These are phyloP conservation scores for Eupithecia abbreviata DNA, from an alignment of 2,888 invertebrate species.

Conservation along the genomic window DNA sequence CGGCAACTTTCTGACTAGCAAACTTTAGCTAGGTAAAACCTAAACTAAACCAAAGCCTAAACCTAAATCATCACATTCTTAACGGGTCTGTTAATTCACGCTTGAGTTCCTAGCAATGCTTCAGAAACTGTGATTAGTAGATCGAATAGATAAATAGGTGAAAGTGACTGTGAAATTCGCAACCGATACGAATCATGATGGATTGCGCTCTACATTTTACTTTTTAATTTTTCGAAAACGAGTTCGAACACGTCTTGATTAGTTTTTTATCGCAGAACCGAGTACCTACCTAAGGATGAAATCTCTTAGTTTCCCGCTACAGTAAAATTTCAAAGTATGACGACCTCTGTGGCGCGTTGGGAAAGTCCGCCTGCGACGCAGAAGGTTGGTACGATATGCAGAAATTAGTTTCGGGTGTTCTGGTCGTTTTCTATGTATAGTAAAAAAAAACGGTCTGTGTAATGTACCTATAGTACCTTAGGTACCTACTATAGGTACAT, in stretches of 20 bases:
- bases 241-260: neutral
- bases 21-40: neutral
- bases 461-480: too few relatives aligned
- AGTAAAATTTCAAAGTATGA: neutral
- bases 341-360: too few relatives aligned
- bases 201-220: slow-evolving; percentile 15
- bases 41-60: neutral
- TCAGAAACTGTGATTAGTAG: neutral
- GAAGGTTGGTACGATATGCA: too few relatives aligned
- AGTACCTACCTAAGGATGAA: too few relatives aligned
- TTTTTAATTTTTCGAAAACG: neutral
- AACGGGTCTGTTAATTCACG: neutral
- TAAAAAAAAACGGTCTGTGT: too few relatives aligned
- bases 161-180: slow-evolving; percentile 24
- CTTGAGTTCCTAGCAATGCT: neutral
- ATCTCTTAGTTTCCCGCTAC: neutral
- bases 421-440: too few relatives aligned
- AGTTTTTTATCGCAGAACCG: neutral
- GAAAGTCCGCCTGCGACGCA: too few relatives aligned
- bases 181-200: slow-evolving; percentile 21
- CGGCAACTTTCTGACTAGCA: neutral
- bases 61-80: neutral
- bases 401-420: too few relatives aligned
- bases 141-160: slow-evolving; percentile 15
- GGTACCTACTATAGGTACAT: too few relatives aligned